Evolutionary conservation across 2,113 vertebrate species (phyloP).

Genomic region (Zosterops pallidus): DNA sequence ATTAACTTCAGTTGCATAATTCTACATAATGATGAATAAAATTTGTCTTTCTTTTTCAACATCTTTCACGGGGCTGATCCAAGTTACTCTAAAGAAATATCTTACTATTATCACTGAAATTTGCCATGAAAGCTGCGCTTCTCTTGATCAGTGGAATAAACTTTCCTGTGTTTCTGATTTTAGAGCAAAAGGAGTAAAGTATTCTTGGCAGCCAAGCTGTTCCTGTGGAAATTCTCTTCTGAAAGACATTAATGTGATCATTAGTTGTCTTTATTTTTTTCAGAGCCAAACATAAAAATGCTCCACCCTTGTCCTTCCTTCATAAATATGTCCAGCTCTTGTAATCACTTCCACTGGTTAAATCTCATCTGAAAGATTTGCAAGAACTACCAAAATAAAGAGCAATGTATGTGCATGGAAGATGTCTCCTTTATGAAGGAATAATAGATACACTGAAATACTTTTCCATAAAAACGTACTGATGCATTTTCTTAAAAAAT

Average conservation of each 20-base stretch:
- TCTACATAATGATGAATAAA: neutral
- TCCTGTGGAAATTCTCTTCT: neutral
- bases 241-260: neutral
- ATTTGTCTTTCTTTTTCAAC: neutral
- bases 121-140: neutral
- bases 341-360: neutral
- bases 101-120: neutral
- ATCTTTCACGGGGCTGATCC: neutral
- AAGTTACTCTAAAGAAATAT: neutral
- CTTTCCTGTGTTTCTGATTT: neutral
- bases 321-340: neutral
- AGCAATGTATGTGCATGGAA: neutral
- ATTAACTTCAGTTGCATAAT: neutral
- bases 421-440: neutral
- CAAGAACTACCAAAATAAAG: neutral
- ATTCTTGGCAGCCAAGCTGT: neutral
- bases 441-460: neutral
- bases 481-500: neutral
- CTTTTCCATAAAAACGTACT: neutral
- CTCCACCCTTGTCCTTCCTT: neutral
- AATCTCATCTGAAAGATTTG: neutral
- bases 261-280: neutral
- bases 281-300: neutral
- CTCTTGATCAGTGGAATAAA: neutral
- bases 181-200: neutral